phyloP scores from a whole-genome alignment of 2,888 invertebrate genomes.

The Scelioninae gen. 2 region DNA sequence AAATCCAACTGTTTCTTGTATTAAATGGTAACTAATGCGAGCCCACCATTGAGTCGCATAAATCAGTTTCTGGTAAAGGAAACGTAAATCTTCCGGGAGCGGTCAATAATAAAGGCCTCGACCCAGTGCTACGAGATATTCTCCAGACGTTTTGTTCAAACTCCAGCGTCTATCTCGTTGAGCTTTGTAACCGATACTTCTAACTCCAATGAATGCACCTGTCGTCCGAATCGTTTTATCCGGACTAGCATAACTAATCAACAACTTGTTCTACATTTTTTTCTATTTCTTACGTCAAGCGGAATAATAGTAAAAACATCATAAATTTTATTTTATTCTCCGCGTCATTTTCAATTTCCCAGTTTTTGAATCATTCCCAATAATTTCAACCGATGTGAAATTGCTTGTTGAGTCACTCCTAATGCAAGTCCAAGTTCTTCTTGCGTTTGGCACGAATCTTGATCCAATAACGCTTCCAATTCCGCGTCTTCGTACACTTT shows the following conservation, averaged over 20 bases:
- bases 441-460: no score
- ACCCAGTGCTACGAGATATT: conserved; percentile 24
- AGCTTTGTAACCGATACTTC: conserved; percentile 53
- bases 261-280: conserved; percentile 25
- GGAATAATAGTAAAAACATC: conserved; percentile 10
- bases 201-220: conserved; percentile 47
- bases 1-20: conserved; percentile 13
- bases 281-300: conserved; percentile 16
- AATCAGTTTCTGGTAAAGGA: conserved; percentile 53
- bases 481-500: no score
- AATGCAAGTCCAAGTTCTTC: no score
- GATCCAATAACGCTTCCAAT: no score
- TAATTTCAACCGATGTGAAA: conserved; percentile 10
- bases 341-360: no score
- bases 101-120: conserved; percentile 46
- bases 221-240: conserved; percentile 37
- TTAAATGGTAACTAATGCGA: conserved; percentile 25
- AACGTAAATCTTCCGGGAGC: conserved; percentile 40
- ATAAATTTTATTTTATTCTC: conserved; percentile 17
- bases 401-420: no score
- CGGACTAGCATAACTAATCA: conserved; percentile 44
- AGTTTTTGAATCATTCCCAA: conserved; percentile 10
- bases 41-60: conserved; percentile 40
- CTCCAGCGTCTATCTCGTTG: conserved; percentile 34
- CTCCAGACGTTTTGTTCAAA: conserved; percentile 34